These are phyloP conservation scores for Salpingus planirostris DNA, from an alignment of 2,888 invertebrate genomes.

Conservation along the genomic window DNA sequence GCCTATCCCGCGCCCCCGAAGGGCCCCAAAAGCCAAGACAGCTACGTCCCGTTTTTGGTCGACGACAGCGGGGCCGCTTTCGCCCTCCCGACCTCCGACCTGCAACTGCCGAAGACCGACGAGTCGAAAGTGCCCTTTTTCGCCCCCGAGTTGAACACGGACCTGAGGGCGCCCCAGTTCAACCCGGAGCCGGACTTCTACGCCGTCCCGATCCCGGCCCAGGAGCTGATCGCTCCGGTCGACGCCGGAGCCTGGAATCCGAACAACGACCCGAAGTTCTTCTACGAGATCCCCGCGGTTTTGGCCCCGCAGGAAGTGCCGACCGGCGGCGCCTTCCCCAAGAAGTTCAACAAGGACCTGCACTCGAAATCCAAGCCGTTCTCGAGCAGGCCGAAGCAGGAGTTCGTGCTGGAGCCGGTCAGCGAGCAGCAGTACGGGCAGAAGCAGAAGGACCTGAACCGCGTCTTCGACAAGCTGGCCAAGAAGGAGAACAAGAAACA, in stretches of 20 bases:
- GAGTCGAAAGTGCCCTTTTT: slow-evolving; percentile 29
- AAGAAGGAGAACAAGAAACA: slow-evolving; percentile 46
- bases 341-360: slow-evolving; percentile 48
- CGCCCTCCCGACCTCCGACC: no score
- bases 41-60: no score
- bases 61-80: no score
- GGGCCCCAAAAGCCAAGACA: no score
- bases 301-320: slow-evolving; percentile 40
- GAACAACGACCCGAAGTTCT: slow-evolving; percentile 35
- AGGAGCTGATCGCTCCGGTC: slow-evolving; percentile 42
- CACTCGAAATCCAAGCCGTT: slow-evolving; percentile 35
- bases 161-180: slow-evolving; percentile 28
- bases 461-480: slow-evolving; percentile 39
- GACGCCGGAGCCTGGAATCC: slow-evolving; percentile 40
- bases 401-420: slow-evolving; percentile 41
- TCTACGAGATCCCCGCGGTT: slow-evolving; percentile 39
- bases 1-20: no score
- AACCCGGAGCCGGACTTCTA: slow-evolving; percentile 21
- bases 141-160: slow-evolving; percentile 26
- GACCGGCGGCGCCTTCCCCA: slow-evolving; percentile 47
- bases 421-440: slow-evolving; percentile 35
- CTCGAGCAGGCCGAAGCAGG: slow-evolving; percentile 40
- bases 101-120: slow-evolving; percentile 31
- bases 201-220: slow-evolving; percentile 38
- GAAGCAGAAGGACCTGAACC: slow-evolving; percentile 33